These are phyloP conservation scores for Drosophila pectinifera DNA, from an alignment of 1,140 invertebrate genomes.

Conservation along the genomic window DNA sequence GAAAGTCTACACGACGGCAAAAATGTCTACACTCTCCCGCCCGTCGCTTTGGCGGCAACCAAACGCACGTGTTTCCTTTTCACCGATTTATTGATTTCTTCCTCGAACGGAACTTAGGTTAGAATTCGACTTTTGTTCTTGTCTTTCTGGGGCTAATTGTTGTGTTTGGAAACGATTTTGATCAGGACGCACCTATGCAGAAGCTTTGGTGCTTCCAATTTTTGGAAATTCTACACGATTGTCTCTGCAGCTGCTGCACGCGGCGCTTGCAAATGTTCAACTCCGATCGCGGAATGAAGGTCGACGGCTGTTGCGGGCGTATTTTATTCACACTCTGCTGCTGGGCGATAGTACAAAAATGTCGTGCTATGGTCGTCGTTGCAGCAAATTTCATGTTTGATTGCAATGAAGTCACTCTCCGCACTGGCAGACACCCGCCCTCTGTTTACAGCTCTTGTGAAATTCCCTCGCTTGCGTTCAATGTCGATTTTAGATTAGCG, in stretches of 20 bases:
- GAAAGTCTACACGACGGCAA: slow-evolving; percentile 41
- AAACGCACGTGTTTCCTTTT: slow-evolving; percentile 53
- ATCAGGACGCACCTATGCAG: slow-evolving; percentile 83
- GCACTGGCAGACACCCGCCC: slow-evolving; percentile 42
- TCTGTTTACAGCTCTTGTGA: slow-evolving; percentile 47
- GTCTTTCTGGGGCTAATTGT: slow-evolving; percentile 9
- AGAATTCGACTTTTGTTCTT: slow-evolving; percentile 18
- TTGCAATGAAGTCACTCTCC: slow-evolving; percentile 71
- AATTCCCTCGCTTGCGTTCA: slow-evolving; percentile 23
- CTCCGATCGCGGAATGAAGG: slow-evolving; percentile 60
- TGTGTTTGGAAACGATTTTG: slow-evolving; percentile 31
- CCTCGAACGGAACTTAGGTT: slow-evolving; percentile 34
- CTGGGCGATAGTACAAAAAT: slow-evolving; percentile 68
- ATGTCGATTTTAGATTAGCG: slow-evolving; percentile 25
- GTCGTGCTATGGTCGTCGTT: slow-evolving; percentile 71
- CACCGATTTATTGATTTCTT: slow-evolving; percentile 42
- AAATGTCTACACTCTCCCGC: slow-evolving; percentile 37
- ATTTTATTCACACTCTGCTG: slow-evolving; percentile 65
- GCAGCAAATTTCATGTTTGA: slow-evolving; percentile 84
- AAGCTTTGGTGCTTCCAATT: slow-evolving; percentile 84
- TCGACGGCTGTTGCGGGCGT: slow-evolving; percentile 50
- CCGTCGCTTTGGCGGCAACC: slow-evolving; percentile 52
- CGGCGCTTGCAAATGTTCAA: slow-evolving; percentile 62
- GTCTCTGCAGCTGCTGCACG: slow-evolving; percentile 52
- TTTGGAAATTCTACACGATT: slow-evolving; percentile 62